A percentile compares a stretch with the other conserved stretches of the same genome.
Evolutionary conservation across 1,140 invertebrate genomes (phyloP).

Genomic region (Chymomyza costata): DNA sequence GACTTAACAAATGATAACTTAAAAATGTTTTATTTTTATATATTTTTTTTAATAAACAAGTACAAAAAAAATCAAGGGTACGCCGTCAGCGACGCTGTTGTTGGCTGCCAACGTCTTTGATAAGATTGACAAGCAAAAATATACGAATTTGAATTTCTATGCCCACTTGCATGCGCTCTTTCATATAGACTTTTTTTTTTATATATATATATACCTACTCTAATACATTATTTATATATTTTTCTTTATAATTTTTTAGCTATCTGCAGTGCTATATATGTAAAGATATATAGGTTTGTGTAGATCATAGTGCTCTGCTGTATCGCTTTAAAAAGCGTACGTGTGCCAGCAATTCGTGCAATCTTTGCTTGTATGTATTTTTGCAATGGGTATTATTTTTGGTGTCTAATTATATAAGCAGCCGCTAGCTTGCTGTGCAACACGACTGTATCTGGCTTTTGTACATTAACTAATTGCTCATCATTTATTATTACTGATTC

Average conservation of each 20-base stretch:
- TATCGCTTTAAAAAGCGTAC: constrained; percentile 49
- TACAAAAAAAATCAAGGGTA: constrained; percentile 53
- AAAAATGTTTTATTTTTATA: constrained; percentile 34
- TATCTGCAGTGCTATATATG: too few relatives aligned
- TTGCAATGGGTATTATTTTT: too few relatives aligned
- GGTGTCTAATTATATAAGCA: constrained; percentile 56
- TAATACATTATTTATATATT: too few relatives aligned
- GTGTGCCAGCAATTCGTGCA: constrained; percentile 42
- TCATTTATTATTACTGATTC: constrained; percentile 18
- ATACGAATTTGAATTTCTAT: constrained; percentile 22
- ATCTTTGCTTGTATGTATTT: constrained; percentile 35
- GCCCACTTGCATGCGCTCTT: constrained; percentile 11
- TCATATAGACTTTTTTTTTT: constrained; percentile 18
- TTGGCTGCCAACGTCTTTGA: constrained; percentile 47
- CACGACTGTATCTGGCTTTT: constrained; percentile 48
- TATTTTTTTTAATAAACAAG: constrained; percentile 25
- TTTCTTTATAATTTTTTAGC: constrained; percentile 28
- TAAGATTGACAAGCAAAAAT: constrained; percentile 65
- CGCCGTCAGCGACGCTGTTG: constrained; percentile 25
- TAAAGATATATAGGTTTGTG: constrained; percentile 36
- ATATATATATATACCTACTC: constrained; percentile 3
- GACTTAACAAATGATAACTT: constrained; percentile 50
- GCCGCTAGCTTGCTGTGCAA: constrained; percentile 52
- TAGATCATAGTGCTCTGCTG: too few relatives aligned
- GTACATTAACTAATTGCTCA: constrained; percentile 58